Evolutionary conservation across 2,113 vertebrate genomes (phyloP).

Genomic region (Microcebus jonahi): DNA sequence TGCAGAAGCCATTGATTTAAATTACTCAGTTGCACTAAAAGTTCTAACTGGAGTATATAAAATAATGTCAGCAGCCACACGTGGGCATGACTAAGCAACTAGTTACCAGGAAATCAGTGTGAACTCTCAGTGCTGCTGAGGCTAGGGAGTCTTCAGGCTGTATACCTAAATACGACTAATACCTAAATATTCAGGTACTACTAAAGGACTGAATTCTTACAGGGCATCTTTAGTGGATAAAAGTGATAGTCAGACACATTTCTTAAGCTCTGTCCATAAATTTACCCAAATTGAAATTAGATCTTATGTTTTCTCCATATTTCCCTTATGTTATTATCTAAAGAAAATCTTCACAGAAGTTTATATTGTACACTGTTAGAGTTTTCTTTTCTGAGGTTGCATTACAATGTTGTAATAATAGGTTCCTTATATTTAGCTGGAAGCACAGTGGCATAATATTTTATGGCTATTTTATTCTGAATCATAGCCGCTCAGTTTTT

Average conservation of each 20-base stretch:
- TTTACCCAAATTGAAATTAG: neutral
- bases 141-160: neutral
- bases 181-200: neutral
- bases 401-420: neutral
- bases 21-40: neutral
- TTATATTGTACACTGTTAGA: neutral
- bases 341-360: slow-evolving; percentile 20
- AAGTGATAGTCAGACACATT: neutral
- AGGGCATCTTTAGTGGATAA: neutral
- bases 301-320: neutral
- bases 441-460: neutral
- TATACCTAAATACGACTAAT: too few relatives aligned
- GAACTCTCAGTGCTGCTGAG: neutral
- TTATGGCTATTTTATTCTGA: neutral
- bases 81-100: neutral
- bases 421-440: neutral
- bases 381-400: neutral
- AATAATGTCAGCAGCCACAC: neutral
- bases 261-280: slow-evolving; percentile 7
- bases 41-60: neutral
- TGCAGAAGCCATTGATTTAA: neutral
- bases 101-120: neutral
- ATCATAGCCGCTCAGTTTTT: neutral
- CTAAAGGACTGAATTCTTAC: neutral
- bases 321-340: neutral